Evolutionary conservation across 2,797 vertebrate genomes (phyloP).

Genomic region (Melanotaenia trifasciata): DNA sequence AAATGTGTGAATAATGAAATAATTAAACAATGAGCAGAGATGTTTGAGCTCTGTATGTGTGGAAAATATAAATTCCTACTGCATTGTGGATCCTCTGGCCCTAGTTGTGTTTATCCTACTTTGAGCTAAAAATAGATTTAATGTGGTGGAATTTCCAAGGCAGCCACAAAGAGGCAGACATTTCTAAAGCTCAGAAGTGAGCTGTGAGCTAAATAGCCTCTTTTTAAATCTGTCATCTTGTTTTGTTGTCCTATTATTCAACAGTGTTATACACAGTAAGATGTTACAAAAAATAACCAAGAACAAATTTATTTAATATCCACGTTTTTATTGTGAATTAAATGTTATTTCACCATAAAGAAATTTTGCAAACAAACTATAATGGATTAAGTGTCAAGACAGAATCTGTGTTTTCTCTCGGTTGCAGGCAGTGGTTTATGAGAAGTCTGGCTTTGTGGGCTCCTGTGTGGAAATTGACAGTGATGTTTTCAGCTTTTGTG

Average conservation of each 20-base stretch:
- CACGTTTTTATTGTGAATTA: background rate
- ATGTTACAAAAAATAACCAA: background rate
- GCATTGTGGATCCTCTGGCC: background rate
- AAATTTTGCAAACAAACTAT: background rate
- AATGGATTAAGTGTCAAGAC: background rate
- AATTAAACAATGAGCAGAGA: background rate
- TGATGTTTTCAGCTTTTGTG: constrained; percentile 81
- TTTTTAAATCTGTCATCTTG: background rate
- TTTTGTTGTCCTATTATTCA: constrained; percentile 4
- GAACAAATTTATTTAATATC: too few species aligned
- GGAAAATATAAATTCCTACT: constrained; percentile 6
- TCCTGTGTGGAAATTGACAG: constrained; percentile 84
- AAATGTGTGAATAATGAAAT: background rate
- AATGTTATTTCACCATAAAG: background rate
- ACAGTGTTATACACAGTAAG: background rate
- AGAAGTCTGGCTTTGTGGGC: constrained; percentile 90
- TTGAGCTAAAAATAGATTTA: constrained; percentile 18
- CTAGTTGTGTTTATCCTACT: constrained; percentile 18
- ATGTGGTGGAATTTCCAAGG: constrained; percentile 13
- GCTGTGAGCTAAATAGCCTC: background rate
- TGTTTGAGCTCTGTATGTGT: background rate
- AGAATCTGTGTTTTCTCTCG: background rate
- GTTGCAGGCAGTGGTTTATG: constrained; percentile 87
- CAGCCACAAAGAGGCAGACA: background rate
- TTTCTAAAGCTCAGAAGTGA: background rate